Conservation (phyloP, 2,888 invertebrate genomes). For the Nymphalis urticae region DNA sequence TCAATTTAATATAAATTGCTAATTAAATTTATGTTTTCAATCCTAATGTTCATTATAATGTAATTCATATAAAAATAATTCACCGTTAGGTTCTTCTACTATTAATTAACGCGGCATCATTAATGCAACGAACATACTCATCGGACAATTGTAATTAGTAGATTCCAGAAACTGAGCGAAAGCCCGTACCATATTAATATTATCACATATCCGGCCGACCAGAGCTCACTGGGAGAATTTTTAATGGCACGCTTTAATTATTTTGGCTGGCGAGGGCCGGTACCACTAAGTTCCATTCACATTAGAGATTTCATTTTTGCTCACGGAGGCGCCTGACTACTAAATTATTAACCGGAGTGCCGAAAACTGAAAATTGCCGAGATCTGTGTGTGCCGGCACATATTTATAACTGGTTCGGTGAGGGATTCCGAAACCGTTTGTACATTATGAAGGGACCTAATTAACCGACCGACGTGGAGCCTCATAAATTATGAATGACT, state of each 20-base stretch:
- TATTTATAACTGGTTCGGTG: constrained; percentile 75
- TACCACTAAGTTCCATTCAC: constrained; percentile 77
- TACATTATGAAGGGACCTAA: constrained; percentile 78
- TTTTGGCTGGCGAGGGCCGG: constrained; percentile 66
- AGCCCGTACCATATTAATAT: constrained; percentile 72
- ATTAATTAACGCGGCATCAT: constrained; percentile 21
- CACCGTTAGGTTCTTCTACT: not conserved
- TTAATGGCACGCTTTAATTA: constrained; percentile 81
- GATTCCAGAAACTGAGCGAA: constrained; percentile 48
- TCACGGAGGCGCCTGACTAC: constrained; percentile 51
- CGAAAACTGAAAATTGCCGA: constrained; percentile 78
- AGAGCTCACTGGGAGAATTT: constrained; percentile 77
- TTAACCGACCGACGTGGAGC: constrained; percentile 64
- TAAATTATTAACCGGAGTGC: constrained; percentile 67
- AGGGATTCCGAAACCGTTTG: constrained; percentile 72
- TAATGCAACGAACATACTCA: constrained; percentile 34
- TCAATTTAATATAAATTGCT: too few relatives aligned
- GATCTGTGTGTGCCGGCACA: constrained; percentile 60
- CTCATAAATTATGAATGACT: constrained; percentile 44
- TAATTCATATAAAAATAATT: too few relatives aligned
- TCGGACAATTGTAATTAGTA: constrained; percentile 49
- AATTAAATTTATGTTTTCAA: too few relatives aligned
- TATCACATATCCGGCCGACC: constrained; percentile 77
- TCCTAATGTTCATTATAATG: too few relatives aligned
- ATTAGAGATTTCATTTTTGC: constrained; percentile 80